Conservation (phyloP, 2,888 invertebrate genomes). For the Eulithis testata region DNA sequence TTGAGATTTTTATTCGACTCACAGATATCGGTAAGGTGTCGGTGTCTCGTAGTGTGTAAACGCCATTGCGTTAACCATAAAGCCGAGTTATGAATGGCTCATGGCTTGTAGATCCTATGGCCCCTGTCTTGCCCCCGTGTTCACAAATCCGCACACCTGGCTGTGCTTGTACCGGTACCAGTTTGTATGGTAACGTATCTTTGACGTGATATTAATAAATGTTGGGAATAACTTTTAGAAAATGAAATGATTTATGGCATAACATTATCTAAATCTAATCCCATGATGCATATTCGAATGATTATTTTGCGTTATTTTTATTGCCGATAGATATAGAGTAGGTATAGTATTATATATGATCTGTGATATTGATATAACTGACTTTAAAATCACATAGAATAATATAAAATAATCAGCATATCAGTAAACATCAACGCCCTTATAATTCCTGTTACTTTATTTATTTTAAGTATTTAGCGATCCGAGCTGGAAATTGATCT, state of each 20-base stretch:
- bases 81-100: conserved; percentile 45
- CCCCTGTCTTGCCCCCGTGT: conserved; percentile 24
- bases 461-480: neutral
- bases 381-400: too few species aligned
- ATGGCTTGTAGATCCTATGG: conserved; percentile 32
- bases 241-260: conserved; percentile 5
- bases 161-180: conserved; percentile 7
- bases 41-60: too few species aligned
- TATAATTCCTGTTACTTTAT: too few species aligned
- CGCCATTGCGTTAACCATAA: conserved; percentile 31
- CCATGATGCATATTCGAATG: neutral
- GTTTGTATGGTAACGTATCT: conserved; percentile 22
- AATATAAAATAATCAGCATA: too few species aligned
- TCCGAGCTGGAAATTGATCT: neutral
- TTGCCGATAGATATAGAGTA: too few species aligned
- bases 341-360: too few species aligned
- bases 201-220: conserved; percentile 4
- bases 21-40: too few species aligned
- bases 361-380: too few species aligned
- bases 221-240: conserved; percentile 13
- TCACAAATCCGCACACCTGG: conserved; percentile 37
- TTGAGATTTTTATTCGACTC: too few species aligned
- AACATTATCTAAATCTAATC: neutral
- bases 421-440: too few species aligned
- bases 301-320: neutral